phyloP scores from a whole-genome alignment of 2,888 invertebrate genomes.

The Drosophila tripunctata region DNA sequence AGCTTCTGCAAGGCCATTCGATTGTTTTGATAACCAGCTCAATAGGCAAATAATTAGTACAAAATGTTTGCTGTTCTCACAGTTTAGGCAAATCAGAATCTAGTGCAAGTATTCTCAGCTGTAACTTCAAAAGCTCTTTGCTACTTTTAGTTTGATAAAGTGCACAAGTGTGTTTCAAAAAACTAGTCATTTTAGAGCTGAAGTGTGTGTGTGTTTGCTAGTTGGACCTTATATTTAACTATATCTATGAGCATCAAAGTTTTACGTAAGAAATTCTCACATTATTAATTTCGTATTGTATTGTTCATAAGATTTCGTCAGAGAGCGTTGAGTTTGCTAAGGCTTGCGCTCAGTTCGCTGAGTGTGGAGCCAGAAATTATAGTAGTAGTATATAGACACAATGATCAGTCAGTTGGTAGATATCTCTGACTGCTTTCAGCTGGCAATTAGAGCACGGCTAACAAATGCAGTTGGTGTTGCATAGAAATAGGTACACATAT shows the following conservation, averaged over 20 bases:
- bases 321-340: conserved; percentile 20
- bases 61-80: conserved; percentile 35
- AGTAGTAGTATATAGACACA: conserved; percentile 60
- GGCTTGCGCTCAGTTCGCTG: conserved; percentile 23
- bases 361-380: conserved; percentile 49
- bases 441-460: conserved; percentile 59
- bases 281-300: conserved; percentile 75
- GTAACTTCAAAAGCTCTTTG: conserved; percentile 26
- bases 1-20: conserved; percentile 29
- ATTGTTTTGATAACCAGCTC: conserved; percentile 26
- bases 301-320: conserved; percentile 59
- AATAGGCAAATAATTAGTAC: conserved; percentile 8
- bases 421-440: conserved; percentile 25
- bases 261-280: conserved; percentile 76
- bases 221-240: not conserved
- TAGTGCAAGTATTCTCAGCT: conserved; percentile 35
- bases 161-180: conserved; percentile 21
- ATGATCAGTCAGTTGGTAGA: conserved; percentile 49
- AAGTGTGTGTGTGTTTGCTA: conserved; percentile 9
- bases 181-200: conserved; percentile 23
- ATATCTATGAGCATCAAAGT: conserved; percentile 29
- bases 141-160: conserved; percentile 45
- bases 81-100: conserved; percentile 20
- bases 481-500: conserved; percentile 5
- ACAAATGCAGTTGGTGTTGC: conserved; percentile 43